Evolutionary conservation across 2,113 vertebrate species (phyloP).

Genomic region (Parus major): DNA sequence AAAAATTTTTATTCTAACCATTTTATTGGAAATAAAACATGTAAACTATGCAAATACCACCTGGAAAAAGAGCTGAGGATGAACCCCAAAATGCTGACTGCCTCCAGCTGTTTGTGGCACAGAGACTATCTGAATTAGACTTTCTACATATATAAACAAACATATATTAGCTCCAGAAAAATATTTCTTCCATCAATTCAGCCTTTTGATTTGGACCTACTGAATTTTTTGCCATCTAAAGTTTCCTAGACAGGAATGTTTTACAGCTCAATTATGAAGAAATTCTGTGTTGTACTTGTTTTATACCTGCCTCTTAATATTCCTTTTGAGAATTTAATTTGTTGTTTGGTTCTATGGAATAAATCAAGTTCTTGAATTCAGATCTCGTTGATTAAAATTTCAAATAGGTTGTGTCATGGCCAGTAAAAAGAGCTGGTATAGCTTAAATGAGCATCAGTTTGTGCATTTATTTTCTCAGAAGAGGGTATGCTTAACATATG

Average conservation of each 20-base stretch:
- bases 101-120: neutral
- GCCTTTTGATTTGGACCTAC: neutral
- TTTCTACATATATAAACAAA: neutral
- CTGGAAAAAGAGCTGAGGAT: conserved; percentile 58
- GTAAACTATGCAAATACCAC: neutral
- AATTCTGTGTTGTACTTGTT: neutral
- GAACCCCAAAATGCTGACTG: neutral
- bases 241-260: neutral
- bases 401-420: neutral
- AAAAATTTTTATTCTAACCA: neutral
- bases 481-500: neutral
- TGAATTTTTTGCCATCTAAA: neutral
- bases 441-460: neutral
- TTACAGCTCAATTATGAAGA: neutral
- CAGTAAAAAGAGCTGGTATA: neutral
- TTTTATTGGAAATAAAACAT: neutral
- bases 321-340: neutral
- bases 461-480: neutral
- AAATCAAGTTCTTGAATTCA: neutral
- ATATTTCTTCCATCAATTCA: neutral
- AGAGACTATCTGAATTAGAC: neutral
- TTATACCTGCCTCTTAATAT: neutral
- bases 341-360: neutral
- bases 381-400: neutral
- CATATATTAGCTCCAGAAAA: neutral